These are phyloP conservation scores for Agrotis exclamationis DNA, from an alignment of 2,888 invertebrate species.

Conservation along the genomic window DNA sequence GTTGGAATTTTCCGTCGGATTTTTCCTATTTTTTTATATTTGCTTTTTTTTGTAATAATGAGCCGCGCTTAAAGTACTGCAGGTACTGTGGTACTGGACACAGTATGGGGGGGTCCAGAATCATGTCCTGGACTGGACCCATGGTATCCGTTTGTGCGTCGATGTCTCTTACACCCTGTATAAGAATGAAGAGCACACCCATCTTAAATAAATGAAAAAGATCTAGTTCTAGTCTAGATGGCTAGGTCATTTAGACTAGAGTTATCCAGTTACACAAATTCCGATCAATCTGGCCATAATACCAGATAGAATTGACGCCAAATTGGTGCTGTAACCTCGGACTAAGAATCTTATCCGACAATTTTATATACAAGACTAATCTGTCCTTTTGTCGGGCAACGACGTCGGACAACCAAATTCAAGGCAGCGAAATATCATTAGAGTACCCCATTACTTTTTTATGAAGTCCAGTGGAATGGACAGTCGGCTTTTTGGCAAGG, in stretches of 20 bases:
- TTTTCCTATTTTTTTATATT: no score
- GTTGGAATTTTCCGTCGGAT: no score
- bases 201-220: background rate
- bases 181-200: no score
- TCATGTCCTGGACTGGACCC: no score
- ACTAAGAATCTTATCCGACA: background rate
- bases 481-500: constrained; percentile 1
- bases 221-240: no score
- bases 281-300: background rate
- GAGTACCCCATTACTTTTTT: constrained; percentile 31
- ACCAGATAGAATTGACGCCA: background rate
- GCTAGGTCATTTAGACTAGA: no score
- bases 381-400: constrained; percentile 4
- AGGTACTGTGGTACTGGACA: no score
- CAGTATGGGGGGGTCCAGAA: no score
- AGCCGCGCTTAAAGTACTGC: no score
- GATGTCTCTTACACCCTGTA: no score
- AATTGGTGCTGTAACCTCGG: constrained; percentile 10
- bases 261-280: background rate
- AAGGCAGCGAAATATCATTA: constrained; percentile 32
- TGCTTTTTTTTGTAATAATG: no score
- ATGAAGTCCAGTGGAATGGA: background rate
- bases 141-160: no score
- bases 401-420: constrained; percentile 20
- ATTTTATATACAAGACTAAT: constrained; percentile 26